Percentiles rank a stretch among this genome's conserved stretches.
Conservation (phyloP, 2,113 vertebrate genomes). For the Pholis gunnellus region DNA sequence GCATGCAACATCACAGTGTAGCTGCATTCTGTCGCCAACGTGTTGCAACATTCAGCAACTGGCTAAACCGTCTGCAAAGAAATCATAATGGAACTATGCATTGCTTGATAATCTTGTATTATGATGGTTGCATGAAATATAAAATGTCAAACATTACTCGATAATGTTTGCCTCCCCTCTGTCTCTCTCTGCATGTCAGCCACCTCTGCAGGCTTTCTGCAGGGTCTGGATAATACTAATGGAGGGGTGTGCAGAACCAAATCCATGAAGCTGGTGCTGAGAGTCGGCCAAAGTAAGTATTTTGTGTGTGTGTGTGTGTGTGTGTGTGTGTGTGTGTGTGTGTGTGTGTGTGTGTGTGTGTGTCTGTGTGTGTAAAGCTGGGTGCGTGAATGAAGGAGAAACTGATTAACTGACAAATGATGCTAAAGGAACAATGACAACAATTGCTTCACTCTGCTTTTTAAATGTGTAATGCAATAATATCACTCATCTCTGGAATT, state of each 20-base stretch:
- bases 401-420: constrained; percentile 1
- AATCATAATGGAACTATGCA: neutral
- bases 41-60: constrained; percentile 57
- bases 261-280: constrained; percentile 99
- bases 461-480: constrained; percentile 7
- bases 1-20: neutral
- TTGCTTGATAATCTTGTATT: neutral
- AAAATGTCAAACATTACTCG: neutral
- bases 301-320: constrained; percentile 20
- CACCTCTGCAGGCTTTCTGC: constrained; percentile 94
- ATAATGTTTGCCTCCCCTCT: constrained; percentile 17
- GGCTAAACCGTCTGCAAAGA: constrained; percentile 15
- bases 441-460: constrained; percentile 4
- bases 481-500: constrained; percentile 39
- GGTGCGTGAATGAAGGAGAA: neutral
- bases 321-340: constrained; percentile 36
- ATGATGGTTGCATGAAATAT: neutral
- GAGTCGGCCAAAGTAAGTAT: constrained; percentile 97
- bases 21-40: constrained; percentile 24
- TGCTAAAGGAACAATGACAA: neutral
- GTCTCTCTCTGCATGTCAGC: constrained; percentile 79
- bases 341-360: constrained; percentile 1
- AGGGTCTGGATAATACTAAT: constrained; percentile 94
- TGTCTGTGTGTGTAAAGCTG: constrained; percentile 25
- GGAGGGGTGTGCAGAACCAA: constrained; percentile 95